Percentiles rank a stretch among this genome's conserved stretches.
Evolutionary conservation across 2,113 vertebrate genomes (phyloP).

Genomic region (Zapus hudsonius): DNA sequence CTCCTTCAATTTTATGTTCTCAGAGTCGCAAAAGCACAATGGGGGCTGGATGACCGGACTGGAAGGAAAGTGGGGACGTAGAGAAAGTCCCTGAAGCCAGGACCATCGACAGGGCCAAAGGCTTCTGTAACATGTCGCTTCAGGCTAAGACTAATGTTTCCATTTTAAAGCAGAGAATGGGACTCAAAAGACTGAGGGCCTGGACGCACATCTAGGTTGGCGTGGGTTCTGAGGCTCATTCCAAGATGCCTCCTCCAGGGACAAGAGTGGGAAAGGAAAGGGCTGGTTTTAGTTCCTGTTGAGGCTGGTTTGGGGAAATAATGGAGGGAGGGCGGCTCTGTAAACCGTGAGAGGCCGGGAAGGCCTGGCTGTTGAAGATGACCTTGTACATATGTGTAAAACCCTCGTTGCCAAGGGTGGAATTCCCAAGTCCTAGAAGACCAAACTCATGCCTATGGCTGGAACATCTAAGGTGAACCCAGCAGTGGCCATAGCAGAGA

Average conservation of each 20-base stretch:
- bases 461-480: neutral
- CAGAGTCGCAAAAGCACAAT: neutral
- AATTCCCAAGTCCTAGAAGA: neutral
- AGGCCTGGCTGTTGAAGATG: neutral
- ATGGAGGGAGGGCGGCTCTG: neutral
- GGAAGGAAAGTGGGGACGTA: neutral
- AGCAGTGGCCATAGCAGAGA: neutral
- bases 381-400: neutral
- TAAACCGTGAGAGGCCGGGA: neutral
- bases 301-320: neutral
- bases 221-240: neutral
- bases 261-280: neutral
- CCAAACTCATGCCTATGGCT: rapidly evolving
- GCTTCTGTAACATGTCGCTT: neutral
- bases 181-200: neutral
- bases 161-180: neutral
- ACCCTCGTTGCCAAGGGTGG: neutral
- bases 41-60: neutral
- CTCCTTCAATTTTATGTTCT: neutral
- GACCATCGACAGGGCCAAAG: neutral
- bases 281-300: neutral
- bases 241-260: neutral
- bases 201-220: neutral
- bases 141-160: neutral
- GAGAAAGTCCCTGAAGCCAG: neutral